Percentiles rank a stretch among this genome's conserved stretches.
These are phyloP conservation scores for Thecophora atra DNA, from an alignment of 2,888 invertebrate species.

Conservation along the genomic window DNA sequence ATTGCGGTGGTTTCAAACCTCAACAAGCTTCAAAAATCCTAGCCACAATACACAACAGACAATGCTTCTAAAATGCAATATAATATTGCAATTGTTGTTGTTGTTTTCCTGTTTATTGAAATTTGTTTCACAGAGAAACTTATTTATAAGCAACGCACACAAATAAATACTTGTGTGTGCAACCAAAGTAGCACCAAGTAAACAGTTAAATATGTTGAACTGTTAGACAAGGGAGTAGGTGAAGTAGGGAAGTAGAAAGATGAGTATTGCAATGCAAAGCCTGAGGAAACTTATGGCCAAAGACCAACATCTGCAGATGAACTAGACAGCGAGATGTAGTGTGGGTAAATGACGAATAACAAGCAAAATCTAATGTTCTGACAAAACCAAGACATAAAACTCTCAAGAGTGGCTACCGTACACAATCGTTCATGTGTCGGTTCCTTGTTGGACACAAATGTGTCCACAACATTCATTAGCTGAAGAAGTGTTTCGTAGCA, in stretches of 20 bases:
- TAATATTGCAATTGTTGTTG: conserved; percentile 10
- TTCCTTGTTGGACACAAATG: not conserved
- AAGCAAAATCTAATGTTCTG: not conserved
- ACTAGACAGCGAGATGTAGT: not conserved
- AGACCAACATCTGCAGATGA: too few species aligned
- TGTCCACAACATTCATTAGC: conserved; percentile 22
- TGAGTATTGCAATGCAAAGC: not conserved
- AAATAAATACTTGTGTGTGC: conserved; percentile 19
- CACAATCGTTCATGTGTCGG: not conserved
- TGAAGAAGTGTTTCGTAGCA: conserved; percentile 7
- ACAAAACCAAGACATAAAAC: not conserved
- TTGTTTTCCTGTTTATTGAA: conserved; percentile 4
- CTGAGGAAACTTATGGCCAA: too few species aligned
- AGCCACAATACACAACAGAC: not conserved
- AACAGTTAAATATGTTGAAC: not conserved
- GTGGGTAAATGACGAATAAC: not conserved
- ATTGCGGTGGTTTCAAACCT: not conserved
- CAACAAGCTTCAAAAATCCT: not conserved
- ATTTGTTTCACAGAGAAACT: conserved; percentile 8
- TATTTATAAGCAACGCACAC: conserved; percentile 14
- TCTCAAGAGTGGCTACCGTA: not conserved
- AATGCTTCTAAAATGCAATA: not conserved
- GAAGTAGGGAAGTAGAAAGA: not conserved
- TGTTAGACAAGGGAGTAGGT: not conserved
- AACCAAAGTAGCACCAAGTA: conserved; percentile 1